Evolutionary conservation across 2,113 vertebrate species (phyloP), one percentile per base, ranked within the genome.

Genomic region (Brachyhypopomus gauderio): DNA sequence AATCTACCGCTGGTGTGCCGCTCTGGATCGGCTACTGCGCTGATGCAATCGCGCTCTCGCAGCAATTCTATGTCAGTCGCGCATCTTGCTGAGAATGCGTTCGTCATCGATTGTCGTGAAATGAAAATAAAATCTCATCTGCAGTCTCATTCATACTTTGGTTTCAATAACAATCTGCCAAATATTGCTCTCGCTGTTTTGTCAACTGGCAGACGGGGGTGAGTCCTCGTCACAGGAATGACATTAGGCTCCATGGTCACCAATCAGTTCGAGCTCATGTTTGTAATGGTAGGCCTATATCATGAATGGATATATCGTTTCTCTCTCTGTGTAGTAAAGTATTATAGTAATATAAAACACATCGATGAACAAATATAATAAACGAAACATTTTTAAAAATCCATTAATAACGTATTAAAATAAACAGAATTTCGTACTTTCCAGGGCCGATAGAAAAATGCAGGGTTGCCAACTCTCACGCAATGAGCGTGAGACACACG

Each of bases 61-160:
- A 60, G 45, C 77, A 79, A 79, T 72, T 60, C n/a, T 1, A 6
- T 62, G 67, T 72, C 67, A 59, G 23, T 62, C 19, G 5, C 38
- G 66, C 58, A 16, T 41, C 55, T 36, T 60, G 9, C 52, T 71
- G 52, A 60, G 58, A 79, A 71, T n/a, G 48, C 7, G 22, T 72
- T 30, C 45, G 27, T 48, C 34, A 27, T 38, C 30, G 6, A 52
- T 78, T 30, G 38, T 19, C 34, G 67, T 55, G 34, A 72, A 78
- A 62, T 17, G 56, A 71, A 79, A 45, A 79, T 70, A 70, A 70
- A 70, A 70, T 20, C 66, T 56, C 55, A 70, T 78, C 27, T 70
- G 52, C 45, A 23, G 58, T 60, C 55, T 85, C 83, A 87, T 88
- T 89, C 87, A 86, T 90, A 83, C 67, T 27, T 0, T 80, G 87